Base-by-base conservation (phyloP, 2,113 vertebrate genomes). In the Bombycilla garrulus region DNA sequence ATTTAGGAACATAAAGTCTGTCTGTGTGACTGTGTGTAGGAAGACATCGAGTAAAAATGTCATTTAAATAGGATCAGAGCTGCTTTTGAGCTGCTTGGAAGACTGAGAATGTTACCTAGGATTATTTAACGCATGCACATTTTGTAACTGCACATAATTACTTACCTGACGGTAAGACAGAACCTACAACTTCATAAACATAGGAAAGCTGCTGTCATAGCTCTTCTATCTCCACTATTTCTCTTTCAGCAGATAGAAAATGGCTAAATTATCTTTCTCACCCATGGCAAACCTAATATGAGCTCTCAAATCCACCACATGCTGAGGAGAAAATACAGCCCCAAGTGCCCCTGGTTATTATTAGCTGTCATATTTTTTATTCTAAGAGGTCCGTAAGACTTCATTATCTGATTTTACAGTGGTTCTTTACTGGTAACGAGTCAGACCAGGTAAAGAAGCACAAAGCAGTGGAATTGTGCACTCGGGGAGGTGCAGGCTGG, bases 281-380 rank as follows among this genome's bases (percentile, higher is more conserved):
- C 80, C 60, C 65, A 47, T 26, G 28, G 77, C 20, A 91, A 76
- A 86, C 50, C 86, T 88, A 95, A 81, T 74, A 35, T 1, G 5
- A 85, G 42, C 48, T 72, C 78, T 85, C 71, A 92, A 93, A 91
- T 20, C 25, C 64, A 91, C 70, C 66, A 48, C 79, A 94, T 47
- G 95, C 92, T 92, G 88, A 82, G 95, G 60, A 92, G 80, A 95
- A 97, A 96, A 95, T 80, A 91, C 57, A 92, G 81, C 78, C 72
- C 72, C 88, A 90, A 81, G 77, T 92, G 64, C 54, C 91, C 76
- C 67, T 76, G 50, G 79, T 89, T 83, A 93, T 90, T 95, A 95
- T 81, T 56, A 74, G 71, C 90, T 94, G 91, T 86, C 76, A 65
- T 70, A 11, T 84, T 50, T 84, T 91, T 90, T 86, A 91, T 91